Evolutionary conservation across 2,888 invertebrate genomes (phyloP).

Genomic region (Drosophila hawaiiensis): DNA sequence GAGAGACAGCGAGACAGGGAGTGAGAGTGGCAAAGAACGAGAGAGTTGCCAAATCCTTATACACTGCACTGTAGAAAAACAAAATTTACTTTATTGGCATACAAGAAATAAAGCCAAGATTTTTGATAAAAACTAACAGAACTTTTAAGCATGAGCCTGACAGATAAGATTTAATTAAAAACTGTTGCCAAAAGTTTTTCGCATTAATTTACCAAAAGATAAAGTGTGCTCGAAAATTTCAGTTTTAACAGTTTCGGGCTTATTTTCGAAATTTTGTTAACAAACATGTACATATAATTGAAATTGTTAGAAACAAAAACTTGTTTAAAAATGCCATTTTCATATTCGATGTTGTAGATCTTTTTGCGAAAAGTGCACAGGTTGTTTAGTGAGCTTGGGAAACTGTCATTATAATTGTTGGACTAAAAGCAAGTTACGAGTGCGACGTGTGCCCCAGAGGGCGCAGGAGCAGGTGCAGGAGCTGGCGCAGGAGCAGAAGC

Average conservation of each 20-base stretch:
- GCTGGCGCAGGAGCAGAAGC: neutral
- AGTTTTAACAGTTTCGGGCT: neutral
- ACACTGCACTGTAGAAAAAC: neutral
- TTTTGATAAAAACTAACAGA: neutral
- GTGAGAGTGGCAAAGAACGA: neutral
- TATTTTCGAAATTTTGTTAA: no score
- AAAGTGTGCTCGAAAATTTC: neutral
- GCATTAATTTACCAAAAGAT: neutral
- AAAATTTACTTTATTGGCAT: neutral
- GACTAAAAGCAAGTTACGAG: conserved; percentile 58
- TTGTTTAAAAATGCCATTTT: neutral
- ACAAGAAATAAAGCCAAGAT: neutral
- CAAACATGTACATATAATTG: neutral
- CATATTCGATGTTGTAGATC: neutral
- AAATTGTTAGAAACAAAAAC: neutral
- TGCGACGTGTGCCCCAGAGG: conserved; percentile 31
- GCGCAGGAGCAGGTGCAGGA: neutral
- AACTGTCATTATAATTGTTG: conserved; percentile 71
- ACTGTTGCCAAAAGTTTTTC: neutral
- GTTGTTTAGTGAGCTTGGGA: conserved; percentile 36
- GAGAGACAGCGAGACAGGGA: neutral
- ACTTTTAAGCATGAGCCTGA: neutral
- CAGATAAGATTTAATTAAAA: neutral
- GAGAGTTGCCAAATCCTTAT: neutral
- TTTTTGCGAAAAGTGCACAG: neutral